Percentiles rank a stretch among this genome's conserved stretches.
phyloP scores from a whole-genome alignment of 2,113 vertebrate species.

The Anhinga anhinga region DNA sequence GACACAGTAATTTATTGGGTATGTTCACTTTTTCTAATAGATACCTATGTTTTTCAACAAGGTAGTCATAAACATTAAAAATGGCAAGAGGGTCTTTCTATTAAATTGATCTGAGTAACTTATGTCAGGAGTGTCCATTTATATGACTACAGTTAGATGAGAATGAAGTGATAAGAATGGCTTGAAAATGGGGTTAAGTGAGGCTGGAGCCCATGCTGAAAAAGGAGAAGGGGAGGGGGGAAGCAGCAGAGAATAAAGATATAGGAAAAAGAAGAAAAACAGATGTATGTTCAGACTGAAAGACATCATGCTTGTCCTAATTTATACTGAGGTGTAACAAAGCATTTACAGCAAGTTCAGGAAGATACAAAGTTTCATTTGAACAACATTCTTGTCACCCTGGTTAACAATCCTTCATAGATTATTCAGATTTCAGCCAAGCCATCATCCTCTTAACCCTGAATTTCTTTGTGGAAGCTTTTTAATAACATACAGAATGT shows the following conservation, averaged over 20 bases:
- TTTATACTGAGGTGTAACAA: not conserved
- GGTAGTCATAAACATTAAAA: not conserved
- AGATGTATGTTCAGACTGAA: not conserved
- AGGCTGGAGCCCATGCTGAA: not conserved
- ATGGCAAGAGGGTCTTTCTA: not conserved
- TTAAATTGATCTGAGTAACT: not conserved
- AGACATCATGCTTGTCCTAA: not conserved
- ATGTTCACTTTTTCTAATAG: not conserved
- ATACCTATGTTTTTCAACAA: not conserved
- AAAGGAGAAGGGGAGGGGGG: rapidly evolving
- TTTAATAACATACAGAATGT: not conserved
- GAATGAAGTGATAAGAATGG: not conserved
- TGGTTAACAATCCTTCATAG: not conserved
- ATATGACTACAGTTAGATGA: not conserved
- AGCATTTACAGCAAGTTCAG: not conserved
- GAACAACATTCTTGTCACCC: not conserved
- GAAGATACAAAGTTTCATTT: not conserved
- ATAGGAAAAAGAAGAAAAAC: not conserved
- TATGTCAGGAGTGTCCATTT: not conserved
- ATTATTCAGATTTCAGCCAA: not conserved
- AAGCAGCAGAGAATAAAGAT: not conserved
- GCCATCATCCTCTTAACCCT: not conserved
- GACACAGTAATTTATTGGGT: not conserved
- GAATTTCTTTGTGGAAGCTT: not conserved
- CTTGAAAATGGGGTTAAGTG: not conserved